Conservation (phyloP, 2,888 invertebrate genomes). For the Zaprionus bogoriensis region DNA sequence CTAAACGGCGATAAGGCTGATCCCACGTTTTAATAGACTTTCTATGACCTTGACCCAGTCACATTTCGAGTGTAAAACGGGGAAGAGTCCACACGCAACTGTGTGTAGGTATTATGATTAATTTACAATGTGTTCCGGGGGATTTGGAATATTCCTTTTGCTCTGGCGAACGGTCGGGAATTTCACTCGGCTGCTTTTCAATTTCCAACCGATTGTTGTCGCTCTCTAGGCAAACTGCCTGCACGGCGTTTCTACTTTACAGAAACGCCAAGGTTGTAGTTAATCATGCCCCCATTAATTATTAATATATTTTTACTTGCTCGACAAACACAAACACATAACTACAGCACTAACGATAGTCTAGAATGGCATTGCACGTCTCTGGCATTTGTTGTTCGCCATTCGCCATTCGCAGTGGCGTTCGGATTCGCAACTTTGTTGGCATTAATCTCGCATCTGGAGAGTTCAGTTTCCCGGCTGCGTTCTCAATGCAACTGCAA, state of each 20-base stretch:
- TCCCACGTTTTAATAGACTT: constrained; percentile 5
- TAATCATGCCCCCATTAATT: constrained; percentile 68
- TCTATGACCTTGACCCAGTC: constrained; percentile 51
- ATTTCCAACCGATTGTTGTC: not conserved
- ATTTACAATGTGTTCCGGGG: not conserved
- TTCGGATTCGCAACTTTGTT: constrained; percentile 45
- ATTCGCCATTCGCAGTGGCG: too few relatives aligned
- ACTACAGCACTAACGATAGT: constrained; percentile 53
- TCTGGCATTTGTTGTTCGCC: constrained; percentile 27
- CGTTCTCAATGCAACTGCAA: constrained; percentile 24
- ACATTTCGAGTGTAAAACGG: not conserved
- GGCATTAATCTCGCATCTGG: constrained; percentile 44
- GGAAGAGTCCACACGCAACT: not conserved
- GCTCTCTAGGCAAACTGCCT: constrained; percentile 30
- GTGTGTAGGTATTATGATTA: not conserved
- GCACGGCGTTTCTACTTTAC: not conserved
- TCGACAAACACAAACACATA: constrained; percentile 17
- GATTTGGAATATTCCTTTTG: not conserved
- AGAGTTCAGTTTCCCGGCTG: not conserved
- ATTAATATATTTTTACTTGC: constrained; percentile 41
- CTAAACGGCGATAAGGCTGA: constrained; percentile 9
- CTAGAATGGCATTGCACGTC: constrained; percentile 43
- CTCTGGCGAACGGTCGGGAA: constrained; percentile 1
- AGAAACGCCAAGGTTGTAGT: constrained; percentile 55
- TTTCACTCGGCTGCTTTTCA: not conserved